Evolutionary conservation across 1,140 invertebrate species (phyloP), one percentile per base, ranked within the genome.

Genomic region (Pseudachorutes palmiensis): DNA sequence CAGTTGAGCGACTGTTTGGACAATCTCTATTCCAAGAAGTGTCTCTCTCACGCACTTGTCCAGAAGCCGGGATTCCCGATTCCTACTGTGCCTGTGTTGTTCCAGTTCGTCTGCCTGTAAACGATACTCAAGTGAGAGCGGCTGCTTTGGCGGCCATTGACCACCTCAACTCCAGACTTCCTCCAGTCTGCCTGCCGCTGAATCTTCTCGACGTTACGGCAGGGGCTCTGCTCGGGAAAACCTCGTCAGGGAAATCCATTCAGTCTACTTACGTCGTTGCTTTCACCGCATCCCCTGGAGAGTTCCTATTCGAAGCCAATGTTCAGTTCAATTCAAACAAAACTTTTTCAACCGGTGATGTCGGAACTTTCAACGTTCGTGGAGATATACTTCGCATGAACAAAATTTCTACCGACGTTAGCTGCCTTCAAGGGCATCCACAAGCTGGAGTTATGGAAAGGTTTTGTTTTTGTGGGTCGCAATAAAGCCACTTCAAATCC

Each of bases 301-400:
- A 63, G 2, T 73, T 73, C 62, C 32, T 48, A 9, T 71, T 71
- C 51, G 72, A 73, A 49, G 69, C 67, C 24, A 63, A 41, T 22
- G 67, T 69, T n/a, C 30, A 19, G 12, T 66, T 9, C 30, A n/a
- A 60, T 12, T 26, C 51, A 1, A 67, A 63, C 3, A 55, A 55
- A 9, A 19, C 9, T 41, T 26, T 29, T 33, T 2, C n/a, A n/a
- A 62, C 64, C 9, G 28, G 14, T 30, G 33, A 30, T n/a, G 26
- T n/a, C 3, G 22, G 19, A 2, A 55, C 58, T 12, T 59, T 65
- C 51, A 36, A 26, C 9, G 19, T 69, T 48, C 19, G 30, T 16
- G 31, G 30, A 2, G 67, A 69, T 22, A 31, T 72, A 12, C 31
- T 69, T 5, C 51, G 70, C 2, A 67, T 69, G 62, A 72, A 72